Percentiles rank a stretch among this genome's conserved stretches.
phyloP scores from a whole-genome alignment of 2,797 vertebrate genomes.

The Dendrocincla tyrannina region DNA sequence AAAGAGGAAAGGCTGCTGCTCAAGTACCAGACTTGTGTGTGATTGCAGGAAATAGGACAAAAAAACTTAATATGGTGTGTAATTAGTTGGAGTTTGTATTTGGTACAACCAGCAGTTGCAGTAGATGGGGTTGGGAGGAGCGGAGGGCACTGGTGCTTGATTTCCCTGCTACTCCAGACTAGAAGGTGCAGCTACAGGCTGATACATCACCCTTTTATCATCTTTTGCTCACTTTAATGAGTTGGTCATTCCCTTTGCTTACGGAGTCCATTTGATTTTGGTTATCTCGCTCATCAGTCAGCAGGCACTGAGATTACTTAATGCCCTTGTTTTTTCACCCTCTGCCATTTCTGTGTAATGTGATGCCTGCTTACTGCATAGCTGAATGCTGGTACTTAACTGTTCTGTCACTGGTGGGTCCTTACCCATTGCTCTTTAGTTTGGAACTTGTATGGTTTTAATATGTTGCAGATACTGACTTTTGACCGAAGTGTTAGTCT shows the following conservation, averaged over 20 bases:
- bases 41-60: not conserved
- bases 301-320: not conserved
- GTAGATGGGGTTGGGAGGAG: not conserved
- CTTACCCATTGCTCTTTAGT: not conserved
- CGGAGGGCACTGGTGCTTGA: not conserved
- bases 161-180: not conserved
- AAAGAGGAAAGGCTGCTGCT: not conserved
- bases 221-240: not conserved
- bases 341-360: slow-evolving; percentile 9
- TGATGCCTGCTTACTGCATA: not conserved
- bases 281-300: slow-evolving; percentile 10
- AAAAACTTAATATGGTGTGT: not conserved
- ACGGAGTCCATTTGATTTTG: slow-evolving; percentile 27
- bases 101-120: not conserved
- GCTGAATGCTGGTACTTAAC: not conserved
- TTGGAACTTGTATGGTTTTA: not conserved
- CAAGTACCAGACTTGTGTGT: not conserved
- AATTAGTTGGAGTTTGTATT: not conserved
- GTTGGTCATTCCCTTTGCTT: not conserved
- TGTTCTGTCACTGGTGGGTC: not conserved
- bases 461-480: not conserved
- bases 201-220: not conserved
- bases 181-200: not conserved
- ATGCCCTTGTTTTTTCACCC: not conserved
- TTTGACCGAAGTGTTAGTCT: not conserved